phyloP scores from a whole-genome alignment of 2,888 invertebrate genomes.

The Limnephilus marmoratus region DNA sequence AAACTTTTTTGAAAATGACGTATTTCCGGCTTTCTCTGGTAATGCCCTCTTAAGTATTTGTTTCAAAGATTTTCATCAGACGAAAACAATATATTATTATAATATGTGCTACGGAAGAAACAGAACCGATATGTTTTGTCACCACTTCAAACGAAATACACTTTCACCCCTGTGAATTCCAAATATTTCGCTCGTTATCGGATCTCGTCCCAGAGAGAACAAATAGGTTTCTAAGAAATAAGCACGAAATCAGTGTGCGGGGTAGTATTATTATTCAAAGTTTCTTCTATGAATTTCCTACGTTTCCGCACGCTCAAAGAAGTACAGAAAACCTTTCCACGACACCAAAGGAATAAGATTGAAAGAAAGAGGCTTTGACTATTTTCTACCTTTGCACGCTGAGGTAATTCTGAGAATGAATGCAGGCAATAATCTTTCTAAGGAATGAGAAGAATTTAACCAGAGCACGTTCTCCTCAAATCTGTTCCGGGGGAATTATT shows the following conservation, averaged over 20 bases:
- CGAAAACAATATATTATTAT: neutral
- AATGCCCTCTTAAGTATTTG: neutral
- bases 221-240: neutral
- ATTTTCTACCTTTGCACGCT: slow-evolving; percentile 14
- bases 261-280: neutral
- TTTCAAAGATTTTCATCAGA: neutral
- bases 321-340: neutral
- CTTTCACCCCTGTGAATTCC: neutral
- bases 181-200: neutral
- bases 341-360: slow-evolving; percentile 21
- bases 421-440: slow-evolving; percentile 20
- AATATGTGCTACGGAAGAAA: neutral
- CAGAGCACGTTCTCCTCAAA: slow-evolving; percentile 5
- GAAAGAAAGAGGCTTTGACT: slow-evolving; percentile 14
- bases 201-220: neutral
- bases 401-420: slow-evolving; percentile 9
- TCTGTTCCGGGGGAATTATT: slow-evolving; percentile 6
- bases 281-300: neutral
- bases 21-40: no score
- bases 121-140: neutral
- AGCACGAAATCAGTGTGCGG: neutral
- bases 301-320: neutral
- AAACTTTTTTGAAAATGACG: no score
- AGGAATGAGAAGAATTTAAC: slow-evolving; percentile 8
- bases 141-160: neutral